phyloP scores from a whole-genome alignment of 2,888 invertebrate species.

The Hypolimnas misippus region DNA sequence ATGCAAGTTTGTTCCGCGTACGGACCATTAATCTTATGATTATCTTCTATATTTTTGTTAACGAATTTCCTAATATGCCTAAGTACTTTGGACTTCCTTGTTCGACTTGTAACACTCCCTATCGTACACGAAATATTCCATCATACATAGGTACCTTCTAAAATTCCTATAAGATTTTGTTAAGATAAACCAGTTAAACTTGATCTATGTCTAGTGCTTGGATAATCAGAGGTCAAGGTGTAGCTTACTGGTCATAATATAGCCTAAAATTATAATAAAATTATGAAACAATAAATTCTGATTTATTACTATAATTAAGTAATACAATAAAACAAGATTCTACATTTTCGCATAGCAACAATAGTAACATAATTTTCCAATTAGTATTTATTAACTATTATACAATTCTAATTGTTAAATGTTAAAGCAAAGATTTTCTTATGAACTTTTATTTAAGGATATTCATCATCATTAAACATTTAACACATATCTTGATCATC shows the following conservation, averaged over 20 bases:
- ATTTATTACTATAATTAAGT: too few species aligned
- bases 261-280: too few species aligned
- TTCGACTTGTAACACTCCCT: slow-evolving; percentile 9
- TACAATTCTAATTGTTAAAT: too few species aligned
- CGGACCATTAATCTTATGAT: slow-evolving; percentile 66
- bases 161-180: slow-evolving; percentile 4
- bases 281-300: too few species aligned
- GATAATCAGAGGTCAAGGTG: neutral
- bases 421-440: too few species aligned
- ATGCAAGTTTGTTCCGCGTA: slow-evolving; percentile 70
- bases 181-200: neutral
- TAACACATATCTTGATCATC: slow-evolving; percentile 39
- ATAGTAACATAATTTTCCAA: too few species aligned
- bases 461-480: slow-evolving; percentile 23
- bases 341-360: too few species aligned
- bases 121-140: neutral
- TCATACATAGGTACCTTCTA: neutral
- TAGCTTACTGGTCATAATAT: neutral
- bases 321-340: too few species aligned
- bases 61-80: slow-evolving; percentile 44
- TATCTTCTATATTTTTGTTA: slow-evolving; percentile 54
- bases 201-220: slow-evolving; percentile 8
- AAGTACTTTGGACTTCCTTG: slow-evolving; percentile 41
- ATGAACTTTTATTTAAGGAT: neutral
- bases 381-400: too few species aligned